Percentiles rank a stretch among this genome's conserved stretches.
Conservation (phyloP, 2,797 vertebrate genomes). For the Hemitrygon akajei region DNA sequence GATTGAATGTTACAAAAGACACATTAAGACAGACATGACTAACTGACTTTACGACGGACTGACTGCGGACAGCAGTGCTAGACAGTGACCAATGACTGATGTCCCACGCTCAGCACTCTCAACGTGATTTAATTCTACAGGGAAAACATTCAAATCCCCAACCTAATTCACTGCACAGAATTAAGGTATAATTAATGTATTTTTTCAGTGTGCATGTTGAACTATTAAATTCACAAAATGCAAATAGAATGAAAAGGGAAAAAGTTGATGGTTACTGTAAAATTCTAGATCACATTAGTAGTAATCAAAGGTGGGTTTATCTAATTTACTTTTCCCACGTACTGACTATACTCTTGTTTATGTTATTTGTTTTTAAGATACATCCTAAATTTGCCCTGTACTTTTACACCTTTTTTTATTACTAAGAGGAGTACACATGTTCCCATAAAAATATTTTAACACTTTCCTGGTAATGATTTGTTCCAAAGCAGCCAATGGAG, state of each 20-base stretch:
- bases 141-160: conserved; percentile 39
- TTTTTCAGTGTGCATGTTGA: not conserved
- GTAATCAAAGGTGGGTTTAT: not conserved
- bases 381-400: not conserved
- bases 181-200: conserved; percentile 30
- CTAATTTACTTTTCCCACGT: not conserved
- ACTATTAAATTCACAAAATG: not conserved
- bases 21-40: conserved; percentile 25
- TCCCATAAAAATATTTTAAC: no score
- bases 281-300: not conserved
- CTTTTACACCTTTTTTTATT: not conserved
- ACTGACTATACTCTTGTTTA: not conserved
- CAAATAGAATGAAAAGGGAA: not conserved
- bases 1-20: conserved; percentile 29
- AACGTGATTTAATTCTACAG: conserved; percentile 56
- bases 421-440: no score
- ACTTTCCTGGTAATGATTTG: not conserved
- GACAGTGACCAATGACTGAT: conserved; percentile 63
- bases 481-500: not conserved
- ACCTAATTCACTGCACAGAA: conserved; percentile 8
- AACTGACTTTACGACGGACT: conserved; percentile 43
- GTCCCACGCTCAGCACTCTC: conserved; percentile 51
- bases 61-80: conserved; percentile 51
- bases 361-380: not conserved
- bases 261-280: not conserved